These are phyloP conservation scores for Peromyscus polionotus DNA, from an alignment of 2,113 vertebrate species.

Conservation along the genomic window DNA sequence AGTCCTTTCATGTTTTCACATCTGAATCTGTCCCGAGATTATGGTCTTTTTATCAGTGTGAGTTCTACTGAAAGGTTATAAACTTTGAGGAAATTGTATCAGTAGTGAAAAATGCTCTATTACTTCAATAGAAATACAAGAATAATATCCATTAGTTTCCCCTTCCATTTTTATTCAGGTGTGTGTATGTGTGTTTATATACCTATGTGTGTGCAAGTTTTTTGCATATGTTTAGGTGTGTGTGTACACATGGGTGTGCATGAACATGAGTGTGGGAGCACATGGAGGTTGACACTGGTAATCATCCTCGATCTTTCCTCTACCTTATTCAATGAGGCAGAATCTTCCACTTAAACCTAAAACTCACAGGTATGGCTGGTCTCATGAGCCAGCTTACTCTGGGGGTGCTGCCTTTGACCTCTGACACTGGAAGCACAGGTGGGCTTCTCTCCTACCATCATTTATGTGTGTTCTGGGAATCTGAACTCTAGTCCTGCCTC, in stretches of 20 bases:
- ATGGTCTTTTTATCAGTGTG: neutral
- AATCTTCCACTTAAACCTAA: neutral
- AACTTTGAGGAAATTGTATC: neutral
- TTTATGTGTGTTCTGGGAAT: neutral
- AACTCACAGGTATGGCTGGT: neutral
- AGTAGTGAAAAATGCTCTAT: constrained; percentile 19
- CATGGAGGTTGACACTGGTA: neutral
- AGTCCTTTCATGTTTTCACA: neutral
- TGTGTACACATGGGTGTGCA: neutral
- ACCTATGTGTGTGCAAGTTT: neutral
- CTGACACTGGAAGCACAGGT: neutral
- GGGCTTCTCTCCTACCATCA: neutral
- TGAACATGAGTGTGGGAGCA: too few relatives aligned
- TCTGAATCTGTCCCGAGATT: constrained; percentile 5
- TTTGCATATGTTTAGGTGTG: neutral
- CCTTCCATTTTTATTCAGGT: neutral
- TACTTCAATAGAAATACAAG: neutral
- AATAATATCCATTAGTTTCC: neutral
- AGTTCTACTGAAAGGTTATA: neutral
- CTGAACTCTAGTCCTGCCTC: neutral
- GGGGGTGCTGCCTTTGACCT: neutral
- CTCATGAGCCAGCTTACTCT: neutral
- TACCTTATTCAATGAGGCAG: neutral
- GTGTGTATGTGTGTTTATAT: neutral
- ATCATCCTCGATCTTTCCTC: neutral